These are phyloP conservation scores for Actias luna DNA, from an alignment of 2,888 invertebrate species.

Conservation along the genomic window DNA sequence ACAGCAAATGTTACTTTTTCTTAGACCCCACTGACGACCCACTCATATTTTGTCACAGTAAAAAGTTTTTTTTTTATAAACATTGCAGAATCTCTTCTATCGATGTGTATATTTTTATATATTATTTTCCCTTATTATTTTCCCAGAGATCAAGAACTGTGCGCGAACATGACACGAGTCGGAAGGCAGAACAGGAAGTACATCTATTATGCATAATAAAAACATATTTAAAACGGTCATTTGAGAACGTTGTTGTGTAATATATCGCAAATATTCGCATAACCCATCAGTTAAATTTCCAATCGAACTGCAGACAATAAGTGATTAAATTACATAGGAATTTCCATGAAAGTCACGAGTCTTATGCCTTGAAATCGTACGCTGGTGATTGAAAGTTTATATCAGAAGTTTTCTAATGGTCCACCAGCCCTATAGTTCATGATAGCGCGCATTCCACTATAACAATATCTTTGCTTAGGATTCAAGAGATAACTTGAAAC, in stretches of 20 bases:
- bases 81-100: too few species aligned
- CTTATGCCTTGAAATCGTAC: not conserved
- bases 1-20: too few species aligned
- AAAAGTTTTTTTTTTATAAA: too few species aligned
- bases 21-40: too few species aligned
- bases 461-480: too few species aligned
- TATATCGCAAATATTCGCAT: not conserved
- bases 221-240: not conserved
- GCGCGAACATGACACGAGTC: constrained; percentile 85
- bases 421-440: not conserved
- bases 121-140: not conserved
- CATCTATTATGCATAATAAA: constrained; percentile 33
- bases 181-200: constrained; percentile 54
- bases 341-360: not conserved
- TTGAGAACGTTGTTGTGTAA: constrained; percentile 1
- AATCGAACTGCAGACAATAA: not conserved
- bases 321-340: not conserved
- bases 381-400: not conserved
- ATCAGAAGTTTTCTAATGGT: not conserved
- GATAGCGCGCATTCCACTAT: not conserved
- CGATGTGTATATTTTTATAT: too few species aligned
- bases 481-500: not conserved
- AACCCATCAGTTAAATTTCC: not conserved
- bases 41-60: too few species aligned
- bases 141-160: constrained; percentile 90